A percentile compares a stretch with the other conserved stretches of the same genome.
phyloP scores from a whole-genome alignment of 2,113 vertebrate species.

The Stigmatopora argus region DNA sequence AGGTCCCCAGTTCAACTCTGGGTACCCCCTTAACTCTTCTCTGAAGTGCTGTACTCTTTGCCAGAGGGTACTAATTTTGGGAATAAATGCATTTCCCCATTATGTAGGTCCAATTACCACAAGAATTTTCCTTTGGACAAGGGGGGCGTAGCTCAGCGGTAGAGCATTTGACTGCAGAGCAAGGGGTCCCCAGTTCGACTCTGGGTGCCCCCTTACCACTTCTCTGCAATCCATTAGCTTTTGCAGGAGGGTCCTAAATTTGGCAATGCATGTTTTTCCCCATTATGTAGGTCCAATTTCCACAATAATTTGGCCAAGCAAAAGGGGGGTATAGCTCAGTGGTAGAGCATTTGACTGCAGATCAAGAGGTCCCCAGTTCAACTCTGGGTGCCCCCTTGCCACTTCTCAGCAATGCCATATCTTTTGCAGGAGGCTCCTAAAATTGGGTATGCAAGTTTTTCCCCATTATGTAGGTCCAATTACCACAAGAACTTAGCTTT shows the following conservation, averaged over 20 bases:
- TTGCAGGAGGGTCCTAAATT: neutral
- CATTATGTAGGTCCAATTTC: too few species aligned
- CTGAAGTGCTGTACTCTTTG: neutral
- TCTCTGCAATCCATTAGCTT: neutral
- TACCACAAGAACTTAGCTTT: too few species aligned
- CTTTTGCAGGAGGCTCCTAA: neutral
- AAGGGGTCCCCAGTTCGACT: slow-evolving; percentile 16
- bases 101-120: neutral
- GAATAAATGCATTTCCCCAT: too few species aligned
- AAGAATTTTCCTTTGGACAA: neutral
- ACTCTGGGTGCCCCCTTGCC: slow-evolving; percentile 70
- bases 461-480: neutral
- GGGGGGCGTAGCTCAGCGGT: slow-evolving; percentile 2
- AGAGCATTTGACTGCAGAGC: slow-evolving; percentile 17
- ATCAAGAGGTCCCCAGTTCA: slow-evolving; percentile 77
- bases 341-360: slow-evolving; percentile 82
- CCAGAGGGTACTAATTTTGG: neutral
- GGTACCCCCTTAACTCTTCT: slow-evolving; percentile 3
- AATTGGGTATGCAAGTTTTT: too few species aligned
- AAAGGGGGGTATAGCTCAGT: slow-evolving; percentile 43
- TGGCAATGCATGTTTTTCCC: too few species aligned
- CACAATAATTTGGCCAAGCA: too few species aligned
- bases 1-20: slow-evolving; percentile 12
- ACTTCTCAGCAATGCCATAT: neutral
- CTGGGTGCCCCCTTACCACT: slow-evolving; percentile 18